Base-by-base conservation (phyloP, 2,888 invertebrate genomes). In the Fissipunctia ypsillon region DNA sequence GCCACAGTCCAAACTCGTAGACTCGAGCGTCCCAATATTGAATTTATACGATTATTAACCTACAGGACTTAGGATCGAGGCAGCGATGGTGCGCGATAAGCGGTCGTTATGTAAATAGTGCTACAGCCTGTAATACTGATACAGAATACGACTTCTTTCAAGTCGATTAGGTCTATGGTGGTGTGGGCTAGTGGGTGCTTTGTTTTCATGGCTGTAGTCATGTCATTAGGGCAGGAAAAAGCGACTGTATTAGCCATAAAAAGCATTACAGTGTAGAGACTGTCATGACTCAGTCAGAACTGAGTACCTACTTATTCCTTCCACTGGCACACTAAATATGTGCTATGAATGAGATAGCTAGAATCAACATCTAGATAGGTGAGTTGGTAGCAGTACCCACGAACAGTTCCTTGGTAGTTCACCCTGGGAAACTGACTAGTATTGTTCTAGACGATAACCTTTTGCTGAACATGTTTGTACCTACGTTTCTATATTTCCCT, bases 41-140 rank as follows among this genome's bases (percentile, higher is more conserved):
- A 91, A 90, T 90, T 87, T 90, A 89, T 91, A 85, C 87, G 89
- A 89, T 91, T 91, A 90, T 89, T 89, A 89, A 87, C 88, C 86
- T 84, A 84, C 86, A 84, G 84, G 69, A 72, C 25, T 73, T 66
- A 48, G 65, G 84, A 64, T 14, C 41, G 28, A n/a, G 45, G 70
- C 76, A 71, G 69, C 65, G 71, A 84, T 79, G 77, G 78, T 70
- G 66, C 61, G 38, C 73, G 71, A 83, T 85, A 75, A 73, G 35
- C 60, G 60, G 50, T 65, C 69, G 57, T 84, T 80, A 87, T 81
- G 80, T 80, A 80, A 84, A 85, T 81, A 60, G 12, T 61, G 63
- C 16, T 38, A 10, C 50, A 38, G 35, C 31, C 19, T 56, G 45
- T 64, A 19, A 9, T 57, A 56, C 63, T 78, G 65, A 56, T 38